phyloP scores from a whole-genome alignment of 2,888 invertebrate genomes.

The Xestia rhomboidea region DNA sequence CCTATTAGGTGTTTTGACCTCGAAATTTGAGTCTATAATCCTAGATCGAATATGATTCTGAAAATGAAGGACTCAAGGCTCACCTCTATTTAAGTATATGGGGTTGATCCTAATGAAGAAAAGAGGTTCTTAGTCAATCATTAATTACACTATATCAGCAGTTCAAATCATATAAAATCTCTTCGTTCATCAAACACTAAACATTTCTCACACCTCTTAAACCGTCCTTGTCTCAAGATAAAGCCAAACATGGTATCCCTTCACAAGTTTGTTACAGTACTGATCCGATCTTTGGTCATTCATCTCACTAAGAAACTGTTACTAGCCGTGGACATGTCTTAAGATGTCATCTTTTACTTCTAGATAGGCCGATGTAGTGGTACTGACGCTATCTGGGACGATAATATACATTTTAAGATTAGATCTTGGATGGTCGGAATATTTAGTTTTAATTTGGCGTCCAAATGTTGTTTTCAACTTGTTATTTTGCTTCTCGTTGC shows the following conservation, averaged over 20 bases:
- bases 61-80: background rate
- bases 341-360: constrained; percentile 51
- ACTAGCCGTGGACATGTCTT: constrained; percentile 45
- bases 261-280: constrained; percentile 52
- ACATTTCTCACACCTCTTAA: constrained; percentile 47
- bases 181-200: constrained; percentile 24
- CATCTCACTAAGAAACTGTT: constrained; percentile 66
- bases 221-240: constrained; percentile 47
- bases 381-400: constrained; percentile 35
- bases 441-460: constrained; percentile 25
- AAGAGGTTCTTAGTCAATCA: background rate
- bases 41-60: background rate
- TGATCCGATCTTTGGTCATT: constrained; percentile 60
- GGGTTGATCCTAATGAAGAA: background rate
- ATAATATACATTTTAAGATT: constrained; percentile 24
- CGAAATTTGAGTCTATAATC: background rate
- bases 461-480: background rate
- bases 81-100: background rate
- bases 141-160: constrained; percentile 8
- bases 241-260: constrained; percentile 56
- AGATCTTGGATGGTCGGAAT: constrained; percentile 19
- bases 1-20: background rate
- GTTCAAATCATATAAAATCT: constrained; percentile 12
- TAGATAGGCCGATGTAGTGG: constrained; percentile 26
- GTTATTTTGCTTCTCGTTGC: background rate